Percentiles rank a stretch among this genome's conserved stretches.
phyloP scores from a whole-genome alignment of 2,113 vertebrate genomes.

The Ochotona princeps region DNA sequence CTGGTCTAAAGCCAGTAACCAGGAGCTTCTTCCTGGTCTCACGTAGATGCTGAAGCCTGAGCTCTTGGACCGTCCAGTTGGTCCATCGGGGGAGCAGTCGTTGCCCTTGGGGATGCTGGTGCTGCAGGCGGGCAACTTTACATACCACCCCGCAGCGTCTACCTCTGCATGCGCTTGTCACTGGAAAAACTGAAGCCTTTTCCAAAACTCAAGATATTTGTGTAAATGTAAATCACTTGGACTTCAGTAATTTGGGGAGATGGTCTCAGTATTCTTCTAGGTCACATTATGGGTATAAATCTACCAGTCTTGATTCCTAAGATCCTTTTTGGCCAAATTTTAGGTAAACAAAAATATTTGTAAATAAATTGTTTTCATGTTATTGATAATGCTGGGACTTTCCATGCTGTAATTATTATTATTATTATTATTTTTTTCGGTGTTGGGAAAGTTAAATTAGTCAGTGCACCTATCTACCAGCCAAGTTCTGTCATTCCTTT shows the following conservation, averaged over 20 bases:
- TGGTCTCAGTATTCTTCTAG: neutral
- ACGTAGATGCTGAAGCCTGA: too few relatives aligned
- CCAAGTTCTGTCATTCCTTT: neutral
- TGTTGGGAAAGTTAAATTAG: conserved; percentile 11
- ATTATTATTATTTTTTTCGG: too few relatives aligned
- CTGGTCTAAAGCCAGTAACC: too few relatives aligned
- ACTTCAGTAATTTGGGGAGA: conserved; percentile 24
- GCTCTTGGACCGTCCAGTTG: too few relatives aligned
- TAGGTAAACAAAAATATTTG: conserved; percentile 3
- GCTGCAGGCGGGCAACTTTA: too few relatives aligned
- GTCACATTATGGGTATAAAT: neutral
- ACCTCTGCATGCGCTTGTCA: neutral
- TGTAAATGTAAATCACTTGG: neutral
- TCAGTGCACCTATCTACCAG: neutral
- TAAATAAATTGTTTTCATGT: conserved; percentile 4
- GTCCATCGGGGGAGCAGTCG: too few relatives aligned
- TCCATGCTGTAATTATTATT: neutral
- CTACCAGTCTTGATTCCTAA: neutral
- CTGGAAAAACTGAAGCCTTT: neutral
- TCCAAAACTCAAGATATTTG: neutral
- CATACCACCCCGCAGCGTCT: neutral
- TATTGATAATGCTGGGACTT: neutral
- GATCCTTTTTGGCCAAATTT: neutral
- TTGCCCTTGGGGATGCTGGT: too few relatives aligned
- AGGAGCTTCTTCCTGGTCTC: too few relatives aligned